A percentile compares a stretch with the other conserved stretches of the same genome.
Conservation (phyloP, 2,888 invertebrate species). For the Dysmachus trigonus region DNA sequence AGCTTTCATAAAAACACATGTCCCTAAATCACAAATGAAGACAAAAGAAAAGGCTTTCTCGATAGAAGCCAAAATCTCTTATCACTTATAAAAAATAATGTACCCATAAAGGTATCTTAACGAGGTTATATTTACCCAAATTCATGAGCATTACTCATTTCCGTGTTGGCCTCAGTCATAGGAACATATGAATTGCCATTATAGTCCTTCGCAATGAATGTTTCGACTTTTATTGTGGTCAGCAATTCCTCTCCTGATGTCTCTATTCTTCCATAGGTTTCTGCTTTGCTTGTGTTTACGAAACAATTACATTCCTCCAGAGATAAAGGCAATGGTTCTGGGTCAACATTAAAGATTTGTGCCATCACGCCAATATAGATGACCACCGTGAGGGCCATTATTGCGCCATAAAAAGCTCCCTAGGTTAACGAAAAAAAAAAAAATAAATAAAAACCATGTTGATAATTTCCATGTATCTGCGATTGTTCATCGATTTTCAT, state of each 20-base stretch:
- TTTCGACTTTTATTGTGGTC: background rate
- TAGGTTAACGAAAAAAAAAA: conserved; percentile 24
- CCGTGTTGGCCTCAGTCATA: background rate
- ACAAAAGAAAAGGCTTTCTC: background rate
- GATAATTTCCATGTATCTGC: background rate
- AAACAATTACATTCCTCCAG: conserved; percentile 59
- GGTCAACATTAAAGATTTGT: conserved; percentile 58
- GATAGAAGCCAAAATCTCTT: background rate
- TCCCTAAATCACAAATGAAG: background rate
- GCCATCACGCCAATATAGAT: conserved; percentile 62
- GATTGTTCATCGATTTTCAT: background rate
- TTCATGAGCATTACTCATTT: background rate
- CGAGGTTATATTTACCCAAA: conserved; percentile 11
- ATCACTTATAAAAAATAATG: background rate
- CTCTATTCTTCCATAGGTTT: background rate
- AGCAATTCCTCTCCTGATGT: background rate
- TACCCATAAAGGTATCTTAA: background rate
- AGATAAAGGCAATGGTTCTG: conserved; percentile 55
- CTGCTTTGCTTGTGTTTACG: conserved; percentile 50
- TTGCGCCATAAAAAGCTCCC: conserved; percentile 63
- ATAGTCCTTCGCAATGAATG: background rate
- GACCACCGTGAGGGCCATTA: conserved; percentile 59
- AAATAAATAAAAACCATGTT: background rate
- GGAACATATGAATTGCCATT: background rate
- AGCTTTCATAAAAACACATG: background rate